A percentile compares a stretch with the other conserved stretches of the same genome.
Conservation (phyloP, 30 jellyfish, hydroid and myxozoan genomes). For the Cassiopea xamachana region DNA sequence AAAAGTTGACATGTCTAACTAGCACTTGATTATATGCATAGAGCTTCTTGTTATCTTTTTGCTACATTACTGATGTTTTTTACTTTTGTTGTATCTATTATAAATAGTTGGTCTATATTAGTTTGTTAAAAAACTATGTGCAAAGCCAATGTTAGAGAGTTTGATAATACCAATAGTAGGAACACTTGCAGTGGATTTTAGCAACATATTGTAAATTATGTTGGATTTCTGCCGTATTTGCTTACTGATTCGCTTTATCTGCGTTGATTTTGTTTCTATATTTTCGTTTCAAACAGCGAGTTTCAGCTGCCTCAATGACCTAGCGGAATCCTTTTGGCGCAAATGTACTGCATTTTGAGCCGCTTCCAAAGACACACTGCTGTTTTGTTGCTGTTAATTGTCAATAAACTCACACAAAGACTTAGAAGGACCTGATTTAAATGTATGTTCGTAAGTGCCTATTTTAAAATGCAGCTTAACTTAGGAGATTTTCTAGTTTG, state of each 20-base stretch:
- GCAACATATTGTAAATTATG: background rate
- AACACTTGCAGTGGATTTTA: background rate
- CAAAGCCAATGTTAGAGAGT: no score
- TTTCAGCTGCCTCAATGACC: slow-evolving; percentile 66
- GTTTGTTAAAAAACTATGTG: no score
- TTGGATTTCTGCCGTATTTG: background rate
- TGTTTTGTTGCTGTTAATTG: background rate
- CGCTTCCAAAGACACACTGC: background rate
- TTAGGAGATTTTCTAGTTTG: background rate
- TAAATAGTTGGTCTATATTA: no score
- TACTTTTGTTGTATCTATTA: no score
- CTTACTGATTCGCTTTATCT: background rate
- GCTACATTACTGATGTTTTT: no score
- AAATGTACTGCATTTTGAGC: background rate
- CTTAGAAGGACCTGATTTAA: background rate
- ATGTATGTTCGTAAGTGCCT: background rate
- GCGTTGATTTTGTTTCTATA: background rate
- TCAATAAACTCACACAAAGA: background rate
- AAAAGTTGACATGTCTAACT: no score
- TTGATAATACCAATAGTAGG: no score
- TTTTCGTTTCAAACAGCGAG: slow-evolving; percentile 32
- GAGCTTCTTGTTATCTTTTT: no score
- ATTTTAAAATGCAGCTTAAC: background rate
- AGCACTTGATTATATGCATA: no score
- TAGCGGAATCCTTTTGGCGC: background rate